A percentile compares a stretch with the other conserved stretches of the same genome.
phyloP scores from a whole-genome alignment of 2,113 vertebrate species.

The Pogonocichla stellata region DNA sequence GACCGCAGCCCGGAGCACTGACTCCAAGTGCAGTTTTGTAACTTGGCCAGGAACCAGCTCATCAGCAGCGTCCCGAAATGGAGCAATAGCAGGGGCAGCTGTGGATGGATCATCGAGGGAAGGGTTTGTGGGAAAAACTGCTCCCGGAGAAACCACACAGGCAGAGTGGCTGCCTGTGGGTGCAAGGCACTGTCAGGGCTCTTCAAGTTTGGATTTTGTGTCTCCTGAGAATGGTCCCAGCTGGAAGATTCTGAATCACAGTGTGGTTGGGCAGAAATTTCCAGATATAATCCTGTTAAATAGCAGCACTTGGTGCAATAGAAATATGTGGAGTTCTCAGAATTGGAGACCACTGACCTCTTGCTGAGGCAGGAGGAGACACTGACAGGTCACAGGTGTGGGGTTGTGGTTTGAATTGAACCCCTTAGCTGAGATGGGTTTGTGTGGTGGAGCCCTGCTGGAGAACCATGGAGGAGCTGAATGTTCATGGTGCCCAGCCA shows the following conservation, averaged over 20 bases:
- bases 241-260: neutral
- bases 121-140: conserved; percentile 38
- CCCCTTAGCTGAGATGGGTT: neutral
- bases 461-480: neutral
- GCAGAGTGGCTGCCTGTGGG: neutral
- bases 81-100: conserved; percentile 40
- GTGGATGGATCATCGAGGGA: conserved; percentile 1
- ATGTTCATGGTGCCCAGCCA: accelerated
- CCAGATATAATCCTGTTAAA: neutral
- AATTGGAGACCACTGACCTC: neutral
- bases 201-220: neutral
- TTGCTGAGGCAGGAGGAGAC: neutral
- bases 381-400: accelerated
- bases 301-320: neutral
- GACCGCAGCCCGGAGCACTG: neutral
- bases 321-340: neutral
- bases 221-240: neutral
- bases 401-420: neutral
- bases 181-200: neutral
- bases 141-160: conserved; percentile 16
- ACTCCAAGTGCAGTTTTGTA: conserved; percentile 32
- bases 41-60: conserved; percentile 35
- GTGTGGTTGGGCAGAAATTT: neutral
- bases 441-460: accelerated
- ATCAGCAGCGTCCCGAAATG: neutral